Conservation (phyloP, 2,888 invertebrate genomes). For the Gortyna flavago region DNA sequence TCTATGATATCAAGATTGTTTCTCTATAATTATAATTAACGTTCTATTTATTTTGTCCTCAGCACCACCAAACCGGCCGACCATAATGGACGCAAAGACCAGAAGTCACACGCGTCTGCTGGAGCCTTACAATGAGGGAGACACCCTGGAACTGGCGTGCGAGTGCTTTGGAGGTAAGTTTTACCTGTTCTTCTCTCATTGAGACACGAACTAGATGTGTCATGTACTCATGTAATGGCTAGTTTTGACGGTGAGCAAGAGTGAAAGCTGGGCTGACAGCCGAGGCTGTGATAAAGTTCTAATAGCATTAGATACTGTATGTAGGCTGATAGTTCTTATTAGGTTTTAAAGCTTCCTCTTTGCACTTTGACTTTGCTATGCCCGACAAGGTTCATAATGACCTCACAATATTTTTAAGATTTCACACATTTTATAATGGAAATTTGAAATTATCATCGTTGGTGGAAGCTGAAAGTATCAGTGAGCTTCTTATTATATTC, state of each 20-base stretch:
- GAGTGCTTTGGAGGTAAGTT: constrained; percentile 94
- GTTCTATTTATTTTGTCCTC: constrained; percentile 72
- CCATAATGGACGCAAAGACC: constrained; percentile 94
- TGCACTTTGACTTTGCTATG: not conserved
- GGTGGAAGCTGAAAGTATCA: not conserved
- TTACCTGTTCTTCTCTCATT: not conserved
- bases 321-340: not conserved
- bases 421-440: not conserved
- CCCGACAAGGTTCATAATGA: not conserved
- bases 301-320: not conserved
- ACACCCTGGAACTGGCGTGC: constrained; percentile 94
- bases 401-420: not conserved
- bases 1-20: not conserved
- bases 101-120: constrained; percentile 93
- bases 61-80: constrained; percentile 95
- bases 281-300: not conserved
- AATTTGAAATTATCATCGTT: not conserved
- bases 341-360: not conserved
- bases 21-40: not conserved
- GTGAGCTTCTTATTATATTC: not conserved
- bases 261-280: not conserved
- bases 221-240: not conserved
- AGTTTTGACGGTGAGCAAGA: not conserved
- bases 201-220: not conserved
- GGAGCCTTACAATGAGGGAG: constrained; percentile 96